phyloP scores from a whole-genome alignment of 2,113 vertebrate genomes.

The Eurypyga helias region DNA sequence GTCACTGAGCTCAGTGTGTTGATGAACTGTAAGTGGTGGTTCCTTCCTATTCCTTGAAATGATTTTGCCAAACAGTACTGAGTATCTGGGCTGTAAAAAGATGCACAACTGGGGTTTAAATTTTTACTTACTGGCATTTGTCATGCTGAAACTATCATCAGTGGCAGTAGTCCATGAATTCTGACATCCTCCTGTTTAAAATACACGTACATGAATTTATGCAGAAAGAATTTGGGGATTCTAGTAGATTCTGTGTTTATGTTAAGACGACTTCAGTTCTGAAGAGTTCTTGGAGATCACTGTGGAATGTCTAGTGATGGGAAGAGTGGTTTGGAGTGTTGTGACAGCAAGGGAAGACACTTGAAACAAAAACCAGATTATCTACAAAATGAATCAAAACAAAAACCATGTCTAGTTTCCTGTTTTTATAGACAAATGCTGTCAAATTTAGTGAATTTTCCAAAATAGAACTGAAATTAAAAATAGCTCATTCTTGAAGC shows the following conservation, averaged over 20 bases:
- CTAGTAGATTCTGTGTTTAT: not conserved
- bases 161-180: not conserved
- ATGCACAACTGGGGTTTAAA: not conserved
- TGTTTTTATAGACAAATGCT: not conserved
- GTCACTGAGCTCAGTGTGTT: not conserved
- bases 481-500: not conserved
- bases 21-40: not conserved
- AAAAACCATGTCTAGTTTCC: constrained; percentile 14
- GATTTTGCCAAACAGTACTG: not conserved
- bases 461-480: not conserved
- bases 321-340: not conserved
- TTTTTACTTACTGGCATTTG: not conserved
- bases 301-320: constrained; percentile 16
- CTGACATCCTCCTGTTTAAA: not conserved
- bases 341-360: not conserved
- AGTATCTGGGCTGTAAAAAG: not conserved
- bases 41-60: not conserved
- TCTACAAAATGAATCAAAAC: not conserved
- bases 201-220: not conserved
- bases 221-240: not conserved
- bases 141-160: not conserved
- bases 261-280: not conserved
- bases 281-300: not conserved
- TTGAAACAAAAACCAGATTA: constrained; percentile 20
- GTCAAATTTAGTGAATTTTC: not conserved